phyloP scores from a whole-genome alignment of 2,797 vertebrate species.

The Sebastes ruberrimus region DNA sequence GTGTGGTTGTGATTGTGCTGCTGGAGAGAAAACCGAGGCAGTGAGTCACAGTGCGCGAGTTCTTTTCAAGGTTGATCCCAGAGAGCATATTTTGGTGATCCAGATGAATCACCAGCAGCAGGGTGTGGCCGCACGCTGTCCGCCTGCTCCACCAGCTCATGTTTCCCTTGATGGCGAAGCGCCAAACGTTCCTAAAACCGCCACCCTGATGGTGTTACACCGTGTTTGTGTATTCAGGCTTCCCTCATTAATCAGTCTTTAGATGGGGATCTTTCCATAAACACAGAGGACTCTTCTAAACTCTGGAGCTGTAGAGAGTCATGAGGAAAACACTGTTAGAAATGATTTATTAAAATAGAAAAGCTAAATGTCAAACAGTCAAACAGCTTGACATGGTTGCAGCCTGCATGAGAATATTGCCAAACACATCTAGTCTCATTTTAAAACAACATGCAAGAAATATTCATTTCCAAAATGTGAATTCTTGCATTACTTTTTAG shows the following conservation, averaged over 20 bases:
- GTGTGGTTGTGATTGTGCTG: conserved; percentile 33
- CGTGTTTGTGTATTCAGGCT: conserved; percentile 9
- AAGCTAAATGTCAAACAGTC: neutral
- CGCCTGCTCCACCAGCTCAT: conserved; percentile 25
- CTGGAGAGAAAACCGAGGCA: conserved; percentile 32
- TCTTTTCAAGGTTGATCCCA: conserved; percentile 56
- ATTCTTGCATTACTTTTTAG: neutral
- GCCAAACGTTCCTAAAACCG: neutral
- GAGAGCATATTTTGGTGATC: conserved; percentile 51
- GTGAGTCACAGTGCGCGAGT: conserved; percentile 70
- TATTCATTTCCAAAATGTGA: neutral
- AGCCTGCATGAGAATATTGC: neutral
- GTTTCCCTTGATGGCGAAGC: conserved; percentile 25
- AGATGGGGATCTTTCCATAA: neutral
- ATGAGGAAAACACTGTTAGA: neutral
- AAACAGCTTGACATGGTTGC: neutral
- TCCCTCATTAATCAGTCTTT: neutral
- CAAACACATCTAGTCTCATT: neutral
- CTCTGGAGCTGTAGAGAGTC: neutral
- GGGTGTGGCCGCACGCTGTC: conserved; percentile 60
- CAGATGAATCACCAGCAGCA: conserved; percentile 70
- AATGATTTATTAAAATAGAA: neutral
- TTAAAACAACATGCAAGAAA: neutral
- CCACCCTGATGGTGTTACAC: neutral
- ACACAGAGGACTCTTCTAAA: neutral